Evolutionary conservation across 2,888 invertebrate genomes (phyloP).

Genomic region (Pseudanteris insignis): DNA sequence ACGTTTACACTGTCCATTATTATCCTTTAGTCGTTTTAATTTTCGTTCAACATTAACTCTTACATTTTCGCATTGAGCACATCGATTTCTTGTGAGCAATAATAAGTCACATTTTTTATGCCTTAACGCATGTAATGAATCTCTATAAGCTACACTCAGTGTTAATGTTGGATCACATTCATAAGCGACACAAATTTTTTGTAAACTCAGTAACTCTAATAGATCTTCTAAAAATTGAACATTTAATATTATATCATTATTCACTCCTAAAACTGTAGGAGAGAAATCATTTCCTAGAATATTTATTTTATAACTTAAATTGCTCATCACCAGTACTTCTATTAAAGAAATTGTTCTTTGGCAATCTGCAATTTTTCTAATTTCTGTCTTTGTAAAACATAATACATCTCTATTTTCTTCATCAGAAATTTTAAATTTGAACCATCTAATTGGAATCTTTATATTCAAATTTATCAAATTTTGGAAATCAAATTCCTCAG

Average conservation of each 20-base stretch:
- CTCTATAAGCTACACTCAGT: no score
- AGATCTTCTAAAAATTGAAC: neutral
- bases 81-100: no score
- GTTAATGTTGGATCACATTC: neutral
- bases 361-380: neutral
- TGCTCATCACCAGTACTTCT: neutral
- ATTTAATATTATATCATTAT: neutral
- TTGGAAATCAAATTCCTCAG: neutral
- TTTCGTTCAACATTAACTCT: no score
- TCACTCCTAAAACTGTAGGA: neutral
- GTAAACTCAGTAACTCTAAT: conserved; percentile 1
- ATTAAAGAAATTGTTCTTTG: neutral
- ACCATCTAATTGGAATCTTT: conserved; percentile 2
- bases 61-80: no score
- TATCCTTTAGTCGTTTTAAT: no score
- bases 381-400: neutral
- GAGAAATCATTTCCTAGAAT: neutral
- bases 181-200: neutral
- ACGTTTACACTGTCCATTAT: no score
- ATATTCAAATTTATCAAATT: neutral
- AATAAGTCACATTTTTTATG: no score
- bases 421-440: neutral
- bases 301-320: neutral
- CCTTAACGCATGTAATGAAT: no score
- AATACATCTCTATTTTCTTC: neutral